These are phyloP conservation scores for Aurelia aurita complex sp. Pacific DNA, from an alignment of 30 jellyfish, hydroid and myxozoan species.

Conservation along the genomic window DNA sequence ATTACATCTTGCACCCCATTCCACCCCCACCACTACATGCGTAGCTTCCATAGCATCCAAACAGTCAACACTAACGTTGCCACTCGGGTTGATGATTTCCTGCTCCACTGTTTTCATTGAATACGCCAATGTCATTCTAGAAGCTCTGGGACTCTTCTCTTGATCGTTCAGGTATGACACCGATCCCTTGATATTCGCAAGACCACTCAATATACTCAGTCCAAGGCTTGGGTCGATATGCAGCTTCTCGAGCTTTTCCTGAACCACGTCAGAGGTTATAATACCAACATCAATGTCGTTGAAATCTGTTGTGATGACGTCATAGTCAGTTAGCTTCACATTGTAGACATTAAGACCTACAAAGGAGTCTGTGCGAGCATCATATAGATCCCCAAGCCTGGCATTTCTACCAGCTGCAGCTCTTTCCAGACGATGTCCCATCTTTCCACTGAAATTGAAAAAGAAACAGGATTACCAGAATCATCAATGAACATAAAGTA, in stretches of 20 bases:
- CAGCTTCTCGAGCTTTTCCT: conserved; percentile 47
- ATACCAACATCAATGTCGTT: too few species aligned
- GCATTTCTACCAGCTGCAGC: conserved; percentile 40
- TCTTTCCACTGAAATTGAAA: too few species aligned
- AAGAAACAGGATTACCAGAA: too few species aligned
- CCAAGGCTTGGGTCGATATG: conserved; percentile 54
- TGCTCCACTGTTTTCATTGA: conserved; percentile 47
- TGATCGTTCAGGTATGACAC: conserved; percentile 54
- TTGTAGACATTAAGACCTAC: not conserved
- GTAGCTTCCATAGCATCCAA: conserved; percentile 46
- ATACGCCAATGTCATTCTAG: conserved; percentile 47
- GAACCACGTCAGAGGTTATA: too few species aligned
- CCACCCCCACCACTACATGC: conserved; percentile 67
- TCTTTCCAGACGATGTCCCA: not conserved
- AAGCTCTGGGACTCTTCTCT: conserved; percentile 24
- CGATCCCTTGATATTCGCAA: conserved; percentile 45
- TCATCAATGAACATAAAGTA: too few species aligned
- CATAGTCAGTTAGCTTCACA: too few species aligned
- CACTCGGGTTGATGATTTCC: conserved; percentile 36
- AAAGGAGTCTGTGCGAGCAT: conserved; percentile 19
- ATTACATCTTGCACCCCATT: conserved; percentile 79
- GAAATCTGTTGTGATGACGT: too few species aligned
- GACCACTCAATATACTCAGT: conserved; percentile 54
- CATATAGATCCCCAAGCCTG: conserved; percentile 24
- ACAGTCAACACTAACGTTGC: conserved; percentile 20